phyloP scores from a whole-genome alignment of 2,113 vertebrate species.

The Bufo bufo region DNA sequence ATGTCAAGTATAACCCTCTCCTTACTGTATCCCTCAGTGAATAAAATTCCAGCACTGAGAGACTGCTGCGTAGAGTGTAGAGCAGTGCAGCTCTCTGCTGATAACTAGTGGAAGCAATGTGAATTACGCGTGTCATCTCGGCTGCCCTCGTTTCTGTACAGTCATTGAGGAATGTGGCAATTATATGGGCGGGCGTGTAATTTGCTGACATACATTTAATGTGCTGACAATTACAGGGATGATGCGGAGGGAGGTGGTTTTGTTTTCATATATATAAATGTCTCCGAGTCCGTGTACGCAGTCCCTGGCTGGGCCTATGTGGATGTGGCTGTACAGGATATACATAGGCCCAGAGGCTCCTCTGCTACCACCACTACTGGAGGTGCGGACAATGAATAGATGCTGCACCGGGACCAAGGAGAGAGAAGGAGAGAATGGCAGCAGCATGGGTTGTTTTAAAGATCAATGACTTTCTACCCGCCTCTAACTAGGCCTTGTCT shows the following conservation, averaged over 20 bases:
- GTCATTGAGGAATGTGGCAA: not conserved
- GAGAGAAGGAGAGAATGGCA: too few relatives aligned
- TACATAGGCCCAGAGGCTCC: not conserved
- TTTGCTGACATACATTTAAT: not conserved
- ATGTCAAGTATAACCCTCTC: not conserved
- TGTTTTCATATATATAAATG: constrained; percentile 23
- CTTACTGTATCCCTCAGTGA: not conserved
- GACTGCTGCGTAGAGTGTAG: not conserved
- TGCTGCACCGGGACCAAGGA: too few relatives aligned
- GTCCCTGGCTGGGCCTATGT: not conserved
- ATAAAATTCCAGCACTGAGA: not conserved
- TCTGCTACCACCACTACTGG: too few relatives aligned
- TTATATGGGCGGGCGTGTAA: constrained; percentile 12
- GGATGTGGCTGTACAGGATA: not conserved
- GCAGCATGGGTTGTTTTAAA: too few relatives aligned
- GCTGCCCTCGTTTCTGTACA: not conserved
- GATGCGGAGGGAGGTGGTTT: constrained; percentile 23
- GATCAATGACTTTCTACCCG: too few relatives aligned
- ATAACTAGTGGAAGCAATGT: not conserved
- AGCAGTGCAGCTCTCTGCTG: not conserved
- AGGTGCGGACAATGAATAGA: too few relatives aligned
- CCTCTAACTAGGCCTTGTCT: too few relatives aligned
- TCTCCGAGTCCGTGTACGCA: not conserved
- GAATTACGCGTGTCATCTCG: not conserved
- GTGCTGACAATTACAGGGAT: constrained; percentile 10